Percentiles rank a stretch among this genome's conserved stretches.
Conservation (phyloP, 2,113 vertebrate species). For the Heptranchias perlo region DNA sequence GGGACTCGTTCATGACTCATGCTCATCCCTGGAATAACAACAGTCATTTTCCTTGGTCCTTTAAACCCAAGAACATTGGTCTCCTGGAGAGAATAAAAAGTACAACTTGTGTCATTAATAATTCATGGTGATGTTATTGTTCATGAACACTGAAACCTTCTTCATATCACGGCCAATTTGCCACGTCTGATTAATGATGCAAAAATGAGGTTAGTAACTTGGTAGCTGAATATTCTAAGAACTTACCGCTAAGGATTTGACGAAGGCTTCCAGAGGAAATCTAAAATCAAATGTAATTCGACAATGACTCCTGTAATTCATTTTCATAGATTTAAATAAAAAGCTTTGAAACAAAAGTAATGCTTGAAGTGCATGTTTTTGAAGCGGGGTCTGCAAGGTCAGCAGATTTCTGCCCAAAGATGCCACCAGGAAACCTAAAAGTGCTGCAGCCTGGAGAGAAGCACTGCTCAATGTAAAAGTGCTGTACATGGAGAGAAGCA, state of each 20-base stretch:
- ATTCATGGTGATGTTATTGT: background rate
- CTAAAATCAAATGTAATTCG: background rate
- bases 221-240: background rate
- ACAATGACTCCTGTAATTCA: background rate
- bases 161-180: background rate
- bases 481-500: background rate
- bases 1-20: conserved; percentile 84
- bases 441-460: background rate
- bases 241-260: too few relatives aligned
- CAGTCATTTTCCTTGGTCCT: conserved; percentile 94
- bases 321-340: background rate
- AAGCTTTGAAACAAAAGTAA: background rate
- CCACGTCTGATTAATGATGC: background rate
- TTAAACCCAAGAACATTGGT: conserved; percentile 95
- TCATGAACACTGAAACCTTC: background rate
- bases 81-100: conserved; percentile 65
- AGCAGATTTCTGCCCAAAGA: background rate
- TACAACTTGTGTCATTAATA: background rate
- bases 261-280: background rate
- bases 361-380: background rate
- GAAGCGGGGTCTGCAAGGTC: background rate
- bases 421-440: background rate
- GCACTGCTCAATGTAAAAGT: background rate
- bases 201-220: background rate
- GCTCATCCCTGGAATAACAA: conserved; percentile 94